Evolutionary conservation across 2,113 vertebrate species (phyloP).

Genomic region (Hyaena hyaena): DNA sequence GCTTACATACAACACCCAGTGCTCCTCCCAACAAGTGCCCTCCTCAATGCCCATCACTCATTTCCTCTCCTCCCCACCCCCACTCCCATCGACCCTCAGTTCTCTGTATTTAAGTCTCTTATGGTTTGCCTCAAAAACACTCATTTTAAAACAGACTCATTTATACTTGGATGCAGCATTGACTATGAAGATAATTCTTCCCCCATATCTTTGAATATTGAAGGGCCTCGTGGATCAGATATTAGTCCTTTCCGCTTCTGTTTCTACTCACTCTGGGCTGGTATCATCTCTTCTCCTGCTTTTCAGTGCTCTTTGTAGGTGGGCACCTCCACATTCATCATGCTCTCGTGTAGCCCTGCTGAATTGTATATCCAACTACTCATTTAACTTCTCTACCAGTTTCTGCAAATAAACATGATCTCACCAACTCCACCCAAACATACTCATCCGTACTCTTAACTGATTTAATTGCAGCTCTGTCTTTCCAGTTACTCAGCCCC

Average conservation of each 20-base stretch:
- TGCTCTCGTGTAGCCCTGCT: not conserved
- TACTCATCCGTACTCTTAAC: not conserved
- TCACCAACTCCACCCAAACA: not conserved
- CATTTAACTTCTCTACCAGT: not conserved
- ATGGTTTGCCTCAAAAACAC: too few relatives aligned
- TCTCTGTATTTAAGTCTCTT: too few relatives aligned
- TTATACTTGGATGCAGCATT: not conserved
- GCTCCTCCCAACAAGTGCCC: too few relatives aligned
- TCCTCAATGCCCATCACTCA: too few relatives aligned
- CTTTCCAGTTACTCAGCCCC: not conserved
- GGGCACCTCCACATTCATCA: not conserved
- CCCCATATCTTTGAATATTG: not conserved
- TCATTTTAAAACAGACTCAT: not conserved
- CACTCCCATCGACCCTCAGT: too few relatives aligned
- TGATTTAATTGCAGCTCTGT: not conserved
- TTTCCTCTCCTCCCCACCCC: too few relatives aligned
- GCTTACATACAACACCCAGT: too few relatives aligned
- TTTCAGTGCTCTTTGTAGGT: not conserved
- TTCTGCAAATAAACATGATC: not conserved
- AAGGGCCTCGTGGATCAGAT: not conserved
- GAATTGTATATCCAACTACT: not conserved
- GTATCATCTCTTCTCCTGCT: not conserved
- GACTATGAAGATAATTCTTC: not conserved
- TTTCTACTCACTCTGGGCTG: not conserved
- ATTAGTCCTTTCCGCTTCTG: not conserved